A percentile compares a stretch with the other conserved stretches of the same genome.
These are phyloP conservation scores for Alcedo atthis DNA, from an alignment of 2,797 vertebrate genomes.

Conservation along the genomic window DNA sequence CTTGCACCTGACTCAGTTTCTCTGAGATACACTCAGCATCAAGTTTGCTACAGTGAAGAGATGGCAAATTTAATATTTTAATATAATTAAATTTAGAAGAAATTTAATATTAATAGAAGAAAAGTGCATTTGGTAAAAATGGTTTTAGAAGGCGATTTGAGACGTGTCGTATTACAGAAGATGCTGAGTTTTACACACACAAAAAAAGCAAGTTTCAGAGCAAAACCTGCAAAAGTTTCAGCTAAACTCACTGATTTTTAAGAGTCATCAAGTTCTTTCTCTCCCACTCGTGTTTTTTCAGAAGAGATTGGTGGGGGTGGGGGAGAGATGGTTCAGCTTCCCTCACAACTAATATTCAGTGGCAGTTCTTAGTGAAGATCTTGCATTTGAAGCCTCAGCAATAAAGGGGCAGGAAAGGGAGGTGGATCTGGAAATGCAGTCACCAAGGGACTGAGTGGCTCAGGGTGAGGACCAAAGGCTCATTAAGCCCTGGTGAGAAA, in stretches of 20 bases:
- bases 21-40: background rate
- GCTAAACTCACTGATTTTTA: background rate
- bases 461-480: background rate
- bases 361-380: background rate
- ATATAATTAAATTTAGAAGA: too few relatives aligned
- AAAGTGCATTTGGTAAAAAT: background rate
- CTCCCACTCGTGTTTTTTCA: background rate
- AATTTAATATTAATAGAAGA: too few relatives aligned
- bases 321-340: background rate
- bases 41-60: background rate
- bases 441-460: background rate
- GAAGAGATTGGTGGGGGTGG: background rate
- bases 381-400: background rate
- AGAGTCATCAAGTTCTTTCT: background rate
- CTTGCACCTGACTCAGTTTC: background rate
- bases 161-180: background rate
- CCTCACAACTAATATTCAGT: background rate
- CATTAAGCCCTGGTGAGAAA: background rate
- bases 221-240: background rate
- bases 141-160: background rate
- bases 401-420: background rate
- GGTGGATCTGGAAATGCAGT: background rate
- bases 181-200: background rate
- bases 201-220: background rate
- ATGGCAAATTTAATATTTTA: background rate